Evolutionary conservation across 2,113 vertebrate species (phyloP).

Genomic region (Equus quagga): DNA sequence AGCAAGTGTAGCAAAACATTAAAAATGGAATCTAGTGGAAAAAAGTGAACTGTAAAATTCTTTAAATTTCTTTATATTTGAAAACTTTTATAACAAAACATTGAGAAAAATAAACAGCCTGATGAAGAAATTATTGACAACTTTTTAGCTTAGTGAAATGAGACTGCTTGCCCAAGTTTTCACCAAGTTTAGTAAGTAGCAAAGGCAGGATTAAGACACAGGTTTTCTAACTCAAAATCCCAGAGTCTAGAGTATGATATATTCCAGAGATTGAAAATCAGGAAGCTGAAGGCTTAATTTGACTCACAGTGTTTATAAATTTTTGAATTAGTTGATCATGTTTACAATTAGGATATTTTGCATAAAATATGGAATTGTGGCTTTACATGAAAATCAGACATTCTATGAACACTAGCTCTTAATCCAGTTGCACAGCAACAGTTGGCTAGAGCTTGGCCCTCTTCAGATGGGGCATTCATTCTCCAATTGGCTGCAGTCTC

Average conservation of each 20-base stretch:
- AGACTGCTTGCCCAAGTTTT: background rate
- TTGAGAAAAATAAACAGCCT: background rate
- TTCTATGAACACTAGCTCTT: background rate
- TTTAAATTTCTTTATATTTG: background rate
- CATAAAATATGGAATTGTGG: background rate
- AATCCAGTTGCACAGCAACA: background rate
- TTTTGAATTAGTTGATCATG: background rate
- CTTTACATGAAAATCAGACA: background rate
- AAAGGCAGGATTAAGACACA: background rate
- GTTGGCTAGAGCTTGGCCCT: background rate
- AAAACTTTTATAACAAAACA: background rate
- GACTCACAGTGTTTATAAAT: background rate
- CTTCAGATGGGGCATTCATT: background rate
- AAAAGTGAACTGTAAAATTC: background rate
- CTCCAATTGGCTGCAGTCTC: background rate
- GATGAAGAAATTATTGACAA: background rate
- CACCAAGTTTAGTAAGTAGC: background rate
- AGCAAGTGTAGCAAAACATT: background rate
- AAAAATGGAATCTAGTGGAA: background rate
- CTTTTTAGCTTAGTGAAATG: background rate
- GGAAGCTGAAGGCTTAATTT: background rate
- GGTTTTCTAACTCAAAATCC: conserved; percentile 10
- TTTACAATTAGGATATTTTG: conserved; percentile 21
- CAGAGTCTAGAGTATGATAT: background rate
- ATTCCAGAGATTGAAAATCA: background rate